These are phyloP conservation scores for Clarias macrocephalus DNA, from an alignment of 2,113 vertebrate genomes.

Conservation along the genomic window DNA sequence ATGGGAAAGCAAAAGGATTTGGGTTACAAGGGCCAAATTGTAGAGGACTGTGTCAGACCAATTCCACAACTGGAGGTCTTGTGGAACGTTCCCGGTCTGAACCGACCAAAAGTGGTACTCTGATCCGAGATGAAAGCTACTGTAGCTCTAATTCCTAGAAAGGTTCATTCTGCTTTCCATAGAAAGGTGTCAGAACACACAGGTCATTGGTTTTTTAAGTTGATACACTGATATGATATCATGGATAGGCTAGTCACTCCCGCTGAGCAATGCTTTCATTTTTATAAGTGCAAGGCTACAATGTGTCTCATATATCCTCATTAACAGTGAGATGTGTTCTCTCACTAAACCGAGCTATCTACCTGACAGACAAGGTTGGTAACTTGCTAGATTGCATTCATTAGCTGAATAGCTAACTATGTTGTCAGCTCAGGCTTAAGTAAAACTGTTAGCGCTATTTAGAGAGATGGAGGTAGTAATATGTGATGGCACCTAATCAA, in stretches of 20 bases:
- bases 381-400: conserved; percentile 9
- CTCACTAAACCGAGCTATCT: not conserved
- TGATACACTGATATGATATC: not conserved
- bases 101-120: too few relatives aligned
- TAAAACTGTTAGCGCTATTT: not conserved
- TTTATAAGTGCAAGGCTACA: not conserved
- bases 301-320: not conserved
- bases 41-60: too few relatives aligned
- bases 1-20: too few relatives aligned
- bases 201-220: too few relatives aligned
- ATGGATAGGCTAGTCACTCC: not conserved
- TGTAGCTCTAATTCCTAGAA: too few relatives aligned
- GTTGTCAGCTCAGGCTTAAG: not conserved
- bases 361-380: not conserved
- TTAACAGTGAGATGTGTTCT: not conserved
- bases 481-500: not conserved
- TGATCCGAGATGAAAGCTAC: too few relatives aligned
- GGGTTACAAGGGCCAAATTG: too few relatives aligned
- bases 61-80: too few relatives aligned
- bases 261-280: not conserved
- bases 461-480: not conserved
- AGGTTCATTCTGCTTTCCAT: too few relatives aligned
- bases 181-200: too few relatives aligned
- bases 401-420: not conserved
- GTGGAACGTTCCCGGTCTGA: too few relatives aligned